phyloP scores from a whole-genome alignment of 2,888 invertebrate genomes.

The Thecocarcelia acutangulata region DNA sequence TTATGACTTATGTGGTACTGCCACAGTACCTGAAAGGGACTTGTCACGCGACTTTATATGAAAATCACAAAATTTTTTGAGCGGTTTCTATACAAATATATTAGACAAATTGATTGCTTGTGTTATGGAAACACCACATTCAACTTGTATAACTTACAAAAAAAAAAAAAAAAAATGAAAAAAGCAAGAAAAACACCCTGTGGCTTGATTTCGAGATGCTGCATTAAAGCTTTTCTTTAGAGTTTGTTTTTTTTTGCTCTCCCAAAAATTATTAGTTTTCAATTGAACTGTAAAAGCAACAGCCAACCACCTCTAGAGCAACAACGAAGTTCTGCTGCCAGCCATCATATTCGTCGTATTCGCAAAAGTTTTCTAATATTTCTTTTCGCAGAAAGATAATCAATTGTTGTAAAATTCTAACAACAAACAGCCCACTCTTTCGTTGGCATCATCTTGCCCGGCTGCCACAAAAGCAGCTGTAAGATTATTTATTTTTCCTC shows the following conservation, averaged over 20 bases:
- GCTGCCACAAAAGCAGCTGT: constrained; percentile 36
- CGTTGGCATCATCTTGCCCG: background rate
- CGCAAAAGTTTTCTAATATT: constrained; percentile 52
- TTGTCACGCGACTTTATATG: too few species aligned
- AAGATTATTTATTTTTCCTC: constrained; percentile 40
- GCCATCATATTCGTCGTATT: constrained; percentile 62
- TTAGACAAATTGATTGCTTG: too few species aligned
- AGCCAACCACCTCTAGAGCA: constrained; percentile 9
- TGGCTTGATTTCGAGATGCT: too few species aligned
- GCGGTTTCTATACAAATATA: too few species aligned
- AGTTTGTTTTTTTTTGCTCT: background rate
- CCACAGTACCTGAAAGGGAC: too few species aligned
- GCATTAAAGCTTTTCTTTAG: too few species aligned
- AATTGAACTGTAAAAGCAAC: constrained; percentile 24
- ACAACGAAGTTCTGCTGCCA: constrained; percentile 34
- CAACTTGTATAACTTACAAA: too few species aligned
- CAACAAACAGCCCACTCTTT: constrained; percentile 49
- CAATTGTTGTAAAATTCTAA: constrained; percentile 42
- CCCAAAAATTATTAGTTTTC: constrained; percentile 28
- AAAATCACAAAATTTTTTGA: too few species aligned
- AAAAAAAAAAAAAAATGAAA: too few species aligned
- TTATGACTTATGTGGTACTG: too few species aligned
- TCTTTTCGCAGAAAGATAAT: constrained; percentile 51
- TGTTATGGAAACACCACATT: too few species aligned
- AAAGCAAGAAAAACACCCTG: too few species aligned